Conservation (phyloP, 2,888 invertebrate genomes). For the Drosophila stalkeri region DNA sequence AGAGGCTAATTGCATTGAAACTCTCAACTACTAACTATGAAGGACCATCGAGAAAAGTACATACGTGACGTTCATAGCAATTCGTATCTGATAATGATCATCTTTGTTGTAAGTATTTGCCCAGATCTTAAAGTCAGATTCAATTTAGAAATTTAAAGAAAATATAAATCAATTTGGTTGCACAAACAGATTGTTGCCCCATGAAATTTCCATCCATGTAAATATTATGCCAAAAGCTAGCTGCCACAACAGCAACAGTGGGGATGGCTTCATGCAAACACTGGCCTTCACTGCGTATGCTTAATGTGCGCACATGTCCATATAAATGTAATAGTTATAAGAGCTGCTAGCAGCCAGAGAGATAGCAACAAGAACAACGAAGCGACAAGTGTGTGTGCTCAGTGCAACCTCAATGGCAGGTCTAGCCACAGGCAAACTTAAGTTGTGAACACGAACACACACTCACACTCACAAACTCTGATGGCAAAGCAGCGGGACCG, state of each 20-base stretch:
- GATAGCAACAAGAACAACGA: conserved; percentile 18
- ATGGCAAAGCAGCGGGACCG: conserved; percentile 13
- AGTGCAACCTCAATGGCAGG: conserved; percentile 68
- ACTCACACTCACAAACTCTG: conserved; percentile 23
- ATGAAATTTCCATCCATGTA: conserved; percentile 59
- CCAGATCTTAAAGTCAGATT: conserved; percentile 36
- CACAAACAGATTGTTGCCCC: conserved; percentile 48
- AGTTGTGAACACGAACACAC: conserved; percentile 46
- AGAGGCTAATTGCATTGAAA: conserved; percentile 25
- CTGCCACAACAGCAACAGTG: conserved; percentile 35
- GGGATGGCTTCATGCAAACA: conserved; percentile 39
- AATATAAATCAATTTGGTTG: conserved; percentile 68
- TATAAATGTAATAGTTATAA: conserved; percentile 72
- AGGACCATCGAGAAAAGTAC: conserved; percentile 25
- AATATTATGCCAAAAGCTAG: conserved; percentile 64
- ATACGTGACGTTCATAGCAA: conserved; percentile 43
- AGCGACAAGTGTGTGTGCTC: conserved; percentile 41
- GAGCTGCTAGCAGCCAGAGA: conserved; percentile 26
- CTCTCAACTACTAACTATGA: conserved; percentile 44
- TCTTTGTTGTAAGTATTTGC: conserved; percentile 45
- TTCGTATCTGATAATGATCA: conserved; percentile 6
- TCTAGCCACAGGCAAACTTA: conserved; percentile 45
- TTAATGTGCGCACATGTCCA: conserved; percentile 70
- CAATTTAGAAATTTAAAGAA: conserved; percentile 60
- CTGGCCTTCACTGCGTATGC: conserved; percentile 70